These are phyloP conservation scores for Pseudeuparius sepicola DNA, from an alignment of 2,888 invertebrate species.

Conservation along the genomic window DNA sequence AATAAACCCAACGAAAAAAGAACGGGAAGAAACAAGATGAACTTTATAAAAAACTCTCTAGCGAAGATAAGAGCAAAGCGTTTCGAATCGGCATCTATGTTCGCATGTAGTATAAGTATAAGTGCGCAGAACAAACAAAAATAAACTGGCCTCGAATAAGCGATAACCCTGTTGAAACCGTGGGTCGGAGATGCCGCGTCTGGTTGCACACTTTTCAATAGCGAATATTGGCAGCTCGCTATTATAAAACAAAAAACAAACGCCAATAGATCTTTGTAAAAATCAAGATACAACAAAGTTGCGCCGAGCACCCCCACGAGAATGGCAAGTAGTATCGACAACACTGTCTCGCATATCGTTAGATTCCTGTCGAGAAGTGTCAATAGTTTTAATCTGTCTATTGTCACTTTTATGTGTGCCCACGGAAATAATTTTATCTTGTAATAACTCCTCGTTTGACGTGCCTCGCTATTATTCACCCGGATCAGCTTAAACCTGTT, in stretches of 20 bases:
- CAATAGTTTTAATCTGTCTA: slow-evolving; percentile 86
- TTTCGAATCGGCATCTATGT: slow-evolving; percentile 38
- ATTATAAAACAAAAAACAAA: slow-evolving; percentile 96
- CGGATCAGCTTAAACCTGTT: slow-evolving; percentile 49
- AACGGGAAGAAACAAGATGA: slow-evolving; percentile 84
- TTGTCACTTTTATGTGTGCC: slow-evolving; percentile 66
- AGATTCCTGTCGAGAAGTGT: slow-evolving; percentile 90
- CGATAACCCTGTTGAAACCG: slow-evolving; percentile 90
- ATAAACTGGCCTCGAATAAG: slow-evolving; percentile 89
- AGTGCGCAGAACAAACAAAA: slow-evolving; percentile 68
- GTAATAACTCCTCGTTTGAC: slow-evolving; percentile 49
- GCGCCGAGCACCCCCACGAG: slow-evolving; percentile 80
- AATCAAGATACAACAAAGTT: slow-evolving; percentile 67
- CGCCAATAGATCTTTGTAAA: slow-evolving; percentile 86
- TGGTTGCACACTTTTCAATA: slow-evolving; percentile 96
- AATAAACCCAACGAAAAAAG: slow-evolving; percentile 92
- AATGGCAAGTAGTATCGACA: slow-evolving; percentile 75
- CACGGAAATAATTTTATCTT: slow-evolving; percentile 61
- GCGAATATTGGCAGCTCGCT: slow-evolving; percentile 93
- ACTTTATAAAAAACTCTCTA: slow-evolving; percentile 65
- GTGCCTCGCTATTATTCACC: slow-evolving; percentile 27
- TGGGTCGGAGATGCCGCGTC: slow-evolving; percentile 98
- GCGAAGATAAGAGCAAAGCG: slow-evolving; percentile 54
- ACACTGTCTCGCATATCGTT: slow-evolving; percentile 67
- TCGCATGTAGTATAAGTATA: slow-evolving; percentile 32